These are phyloP conservation scores for Numenius arquata DNA, from an alignment of 2,113 vertebrate genomes.

Conservation along the genomic window DNA sequence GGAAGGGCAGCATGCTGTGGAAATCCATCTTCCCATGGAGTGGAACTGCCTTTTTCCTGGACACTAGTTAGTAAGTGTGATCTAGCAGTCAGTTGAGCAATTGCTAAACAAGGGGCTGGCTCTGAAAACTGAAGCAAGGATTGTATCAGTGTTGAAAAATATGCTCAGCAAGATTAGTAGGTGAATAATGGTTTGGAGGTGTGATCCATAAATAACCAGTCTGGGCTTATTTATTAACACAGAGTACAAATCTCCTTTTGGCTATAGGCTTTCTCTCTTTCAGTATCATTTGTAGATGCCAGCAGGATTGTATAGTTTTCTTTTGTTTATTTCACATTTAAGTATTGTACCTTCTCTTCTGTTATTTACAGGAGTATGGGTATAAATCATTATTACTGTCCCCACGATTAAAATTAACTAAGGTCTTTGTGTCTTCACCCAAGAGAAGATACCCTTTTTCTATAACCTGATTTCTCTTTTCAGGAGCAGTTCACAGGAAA, in stretches of 20 bases:
- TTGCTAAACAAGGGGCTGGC: not conserved
- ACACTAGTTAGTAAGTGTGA: not conserved
- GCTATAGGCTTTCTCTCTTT: not conserved
- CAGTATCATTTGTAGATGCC: not conserved
- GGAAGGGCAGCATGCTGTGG: not conserved
- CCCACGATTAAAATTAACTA: not conserved
- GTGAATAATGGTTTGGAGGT: not conserved
- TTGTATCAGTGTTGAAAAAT: not conserved
- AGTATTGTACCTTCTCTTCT: not conserved
- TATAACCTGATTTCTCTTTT: not conserved
- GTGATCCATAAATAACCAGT: not conserved
- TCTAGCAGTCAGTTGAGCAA: not conserved
- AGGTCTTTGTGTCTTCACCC: not conserved
- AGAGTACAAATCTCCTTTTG: not conserved
- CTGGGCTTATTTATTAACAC: not conserved
- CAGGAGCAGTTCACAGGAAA: not conserved
- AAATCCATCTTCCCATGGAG: not conserved
- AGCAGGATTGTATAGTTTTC: not conserved
- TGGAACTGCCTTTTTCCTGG: not conserved
- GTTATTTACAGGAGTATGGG: not conserved
- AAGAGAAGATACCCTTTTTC: not conserved
- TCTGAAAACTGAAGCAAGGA: not conserved
- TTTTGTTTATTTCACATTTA: not conserved
- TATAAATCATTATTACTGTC: not conserved
- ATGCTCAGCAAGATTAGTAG: not conserved